Conservation (phyloP, 2,888 invertebrate genomes). For the Troides aeacus region DNA sequence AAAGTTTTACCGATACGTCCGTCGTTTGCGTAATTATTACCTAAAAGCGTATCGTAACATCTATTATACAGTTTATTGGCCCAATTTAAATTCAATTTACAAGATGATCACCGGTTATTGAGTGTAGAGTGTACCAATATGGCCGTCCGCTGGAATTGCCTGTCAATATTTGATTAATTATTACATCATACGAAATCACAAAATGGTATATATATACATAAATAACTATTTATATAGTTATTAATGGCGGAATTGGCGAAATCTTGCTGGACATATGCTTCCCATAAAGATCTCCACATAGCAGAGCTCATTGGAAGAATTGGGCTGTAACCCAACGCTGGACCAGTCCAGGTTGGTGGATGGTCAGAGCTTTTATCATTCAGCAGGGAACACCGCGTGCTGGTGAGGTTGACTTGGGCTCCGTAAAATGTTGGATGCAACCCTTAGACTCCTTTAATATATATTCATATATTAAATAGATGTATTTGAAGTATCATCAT, state of each 20-base stretch:
- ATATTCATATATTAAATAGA: slow-evolving; percentile 11
- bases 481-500: not conserved
- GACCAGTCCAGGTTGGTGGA: too few species aligned
- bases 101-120: slow-evolving; percentile 28
- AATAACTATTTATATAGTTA: slow-evolving; percentile 10
- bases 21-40: slow-evolving; percentile 35
- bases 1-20: slow-evolving; percentile 36
- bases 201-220: not conserved
- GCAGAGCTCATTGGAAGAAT: too few species aligned
- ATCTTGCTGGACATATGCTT: too few species aligned
- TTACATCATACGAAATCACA: slow-evolving; percentile 9
- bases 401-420: too few species aligned
- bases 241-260: slow-evolving; percentile 10
- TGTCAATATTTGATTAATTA: slow-evolving; percentile 24
- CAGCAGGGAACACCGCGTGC: too few species aligned
- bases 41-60: slow-evolving; percentile 30
- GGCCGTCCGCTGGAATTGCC: slow-evolving; percentile 10
- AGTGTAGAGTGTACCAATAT: slow-evolving; percentile 17
- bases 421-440: too few species aligned
- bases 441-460: not conserved
- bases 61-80: slow-evolving; percentile 34
- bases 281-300: too few species aligned
- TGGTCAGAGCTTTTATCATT: too few species aligned
- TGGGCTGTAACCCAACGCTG: too few species aligned
- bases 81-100: slow-evolving; percentile 37